Percentiles rank a stretch among this genome's conserved stretches.
These are phyloP conservation scores for Drosophila nr. medialis DNA, from an alignment of 2,888 invertebrate species.

Conservation along the genomic window DNA sequence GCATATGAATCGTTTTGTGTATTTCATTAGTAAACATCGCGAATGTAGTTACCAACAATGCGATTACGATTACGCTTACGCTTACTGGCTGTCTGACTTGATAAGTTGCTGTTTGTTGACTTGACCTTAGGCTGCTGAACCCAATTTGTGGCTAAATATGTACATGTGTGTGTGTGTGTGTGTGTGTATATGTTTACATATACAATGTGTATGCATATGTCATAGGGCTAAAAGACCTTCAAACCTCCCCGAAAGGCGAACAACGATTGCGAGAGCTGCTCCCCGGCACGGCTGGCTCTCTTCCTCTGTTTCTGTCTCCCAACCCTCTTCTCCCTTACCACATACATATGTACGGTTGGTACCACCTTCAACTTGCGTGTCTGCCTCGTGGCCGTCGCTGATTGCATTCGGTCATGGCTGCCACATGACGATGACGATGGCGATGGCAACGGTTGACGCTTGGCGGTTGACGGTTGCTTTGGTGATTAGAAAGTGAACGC, in stretches of 20 bases:
- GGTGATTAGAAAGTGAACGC: slow-evolving; percentile 77
- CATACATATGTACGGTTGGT: slow-evolving; percentile 19
- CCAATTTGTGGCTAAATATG: slow-evolving; percentile 64
- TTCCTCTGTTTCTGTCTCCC: background rate
- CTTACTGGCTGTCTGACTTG: slow-evolving; percentile 34
- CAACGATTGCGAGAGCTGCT: slow-evolving; percentile 65
- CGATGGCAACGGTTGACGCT: slow-evolving; percentile 9
- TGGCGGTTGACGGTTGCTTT: slow-evolving; percentile 22
- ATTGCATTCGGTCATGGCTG: slow-evolving; percentile 75
- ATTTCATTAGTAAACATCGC: slow-evolving; percentile 72
- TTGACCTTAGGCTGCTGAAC: slow-evolving; percentile 75
- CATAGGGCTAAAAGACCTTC: slow-evolving; percentile 58
- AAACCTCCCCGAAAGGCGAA: slow-evolving; percentile 58
- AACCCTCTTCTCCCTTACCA: slow-evolving; percentile 10
- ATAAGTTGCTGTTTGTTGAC: slow-evolving; percentile 50
- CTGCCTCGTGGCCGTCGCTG: slow-evolving; percentile 58
- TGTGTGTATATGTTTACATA: background rate
- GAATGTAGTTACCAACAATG: slow-evolving; percentile 74
- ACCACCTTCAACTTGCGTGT: slow-evolving; percentile 72
- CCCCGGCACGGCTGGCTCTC: background rate
- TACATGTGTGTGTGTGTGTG: background rate
- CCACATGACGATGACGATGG: slow-evolving; percentile 19
- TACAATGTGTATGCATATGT: slow-evolving; percentile 33
- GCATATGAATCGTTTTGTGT: slow-evolving; percentile 54
- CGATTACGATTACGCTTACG: slow-evolving; percentile 62